Evolutionary conservation across 2,113 vertebrate species (phyloP).

Genomic region (Podocnemis expansa): DNA sequence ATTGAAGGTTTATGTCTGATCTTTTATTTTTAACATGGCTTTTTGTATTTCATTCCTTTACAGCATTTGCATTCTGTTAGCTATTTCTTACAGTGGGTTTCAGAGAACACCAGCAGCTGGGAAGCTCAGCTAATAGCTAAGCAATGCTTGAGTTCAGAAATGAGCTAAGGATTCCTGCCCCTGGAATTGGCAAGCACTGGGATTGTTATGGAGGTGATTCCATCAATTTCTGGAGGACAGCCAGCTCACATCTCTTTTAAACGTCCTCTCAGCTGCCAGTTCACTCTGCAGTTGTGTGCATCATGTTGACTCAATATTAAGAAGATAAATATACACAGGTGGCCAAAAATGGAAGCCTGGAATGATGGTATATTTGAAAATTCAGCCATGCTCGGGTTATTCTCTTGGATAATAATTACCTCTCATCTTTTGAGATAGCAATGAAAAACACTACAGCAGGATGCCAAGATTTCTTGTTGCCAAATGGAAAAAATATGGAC

Average conservation of each 20-base stretch:
- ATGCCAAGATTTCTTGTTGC: neutral
- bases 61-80: constrained; percentile 43
- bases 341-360: constrained; percentile 34
- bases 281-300: neutral
- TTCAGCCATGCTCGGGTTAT: neutral
- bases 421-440: neutral
- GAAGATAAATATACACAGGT: neutral
- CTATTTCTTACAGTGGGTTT: constrained; percentile 57
- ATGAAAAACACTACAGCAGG: neutral
- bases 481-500: neutral
- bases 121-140: constrained; percentile 52
- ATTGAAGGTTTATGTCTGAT: constrained; percentile 26
- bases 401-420: neutral
- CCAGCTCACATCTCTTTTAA: constrained; percentile 39
- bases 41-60: constrained; percentile 57
- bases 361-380: constrained; percentile 12
- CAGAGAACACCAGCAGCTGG: constrained; percentile 53
- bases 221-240: constrained; percentile 52
- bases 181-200: constrained; percentile 30
- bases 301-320: neutral
- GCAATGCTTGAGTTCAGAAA: constrained; percentile 57
- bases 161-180: constrained; percentile 49
- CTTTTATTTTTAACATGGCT: constrained; percentile 58
- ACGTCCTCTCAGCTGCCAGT: constrained; percentile 27
- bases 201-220: constrained; percentile 26